Evolutionary conservation across 2,888 invertebrate species (phyloP).

Genomic region (Axea sp.): DNA sequence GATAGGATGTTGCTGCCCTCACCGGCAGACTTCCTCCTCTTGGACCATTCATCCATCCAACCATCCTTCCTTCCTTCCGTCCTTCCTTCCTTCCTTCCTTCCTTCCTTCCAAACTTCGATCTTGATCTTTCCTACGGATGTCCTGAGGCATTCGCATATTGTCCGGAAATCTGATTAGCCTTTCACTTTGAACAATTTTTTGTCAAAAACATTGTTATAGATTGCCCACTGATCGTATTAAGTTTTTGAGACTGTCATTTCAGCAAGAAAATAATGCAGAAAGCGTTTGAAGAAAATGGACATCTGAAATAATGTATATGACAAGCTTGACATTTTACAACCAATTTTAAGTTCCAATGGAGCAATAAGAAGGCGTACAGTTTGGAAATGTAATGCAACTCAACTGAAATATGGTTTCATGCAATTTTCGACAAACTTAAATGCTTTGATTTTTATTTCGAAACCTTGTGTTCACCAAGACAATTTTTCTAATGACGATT

Average conservation of each 20-base stretch:
- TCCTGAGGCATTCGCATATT: slow-evolving; percentile 58
- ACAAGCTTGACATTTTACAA: no score
- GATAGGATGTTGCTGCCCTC: slow-evolving; percentile 77
- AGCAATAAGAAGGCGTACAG: no score
- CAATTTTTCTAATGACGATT: no score
- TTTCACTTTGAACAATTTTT: slow-evolving; percentile 45
- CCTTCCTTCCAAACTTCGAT: slow-evolving; percentile 53
- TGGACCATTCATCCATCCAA: slow-evolving; percentile 46
- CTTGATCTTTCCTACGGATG: slow-evolving; percentile 50
- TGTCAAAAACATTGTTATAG: slow-evolving; percentile 28
- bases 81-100: slow-evolving; percentile 54
- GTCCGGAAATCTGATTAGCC: slow-evolving; percentile 55
- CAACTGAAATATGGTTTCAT: no score
- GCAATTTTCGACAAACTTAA: no score
- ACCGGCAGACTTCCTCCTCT: slow-evolving; percentile 50
- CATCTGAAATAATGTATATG: no score
- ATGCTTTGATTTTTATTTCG: no score
- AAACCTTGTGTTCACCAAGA: no score
- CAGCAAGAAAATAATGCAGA: neutral
- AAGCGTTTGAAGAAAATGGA: slow-evolving; percentile 1
- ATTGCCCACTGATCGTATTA: slow-evolving; percentile 17
- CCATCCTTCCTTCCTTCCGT: slow-evolving; percentile 56
- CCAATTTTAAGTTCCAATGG: no score
- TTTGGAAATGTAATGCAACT: no score
- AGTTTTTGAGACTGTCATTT: neutral